Base-by-base conservation (phyloP, 2,113 vertebrate species). In the Melierax canorus region DNA sequence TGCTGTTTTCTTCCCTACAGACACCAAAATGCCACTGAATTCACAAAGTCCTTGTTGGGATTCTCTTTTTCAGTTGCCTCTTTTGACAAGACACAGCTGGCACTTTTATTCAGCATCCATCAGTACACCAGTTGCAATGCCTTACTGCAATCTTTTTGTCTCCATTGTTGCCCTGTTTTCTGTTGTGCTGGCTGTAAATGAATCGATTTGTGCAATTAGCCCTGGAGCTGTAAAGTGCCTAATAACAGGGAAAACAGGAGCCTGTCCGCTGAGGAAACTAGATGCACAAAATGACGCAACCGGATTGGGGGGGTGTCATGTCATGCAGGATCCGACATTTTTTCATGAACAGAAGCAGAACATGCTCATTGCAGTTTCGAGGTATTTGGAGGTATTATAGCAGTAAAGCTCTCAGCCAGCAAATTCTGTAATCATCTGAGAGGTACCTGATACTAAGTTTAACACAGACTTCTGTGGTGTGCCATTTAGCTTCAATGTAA, bases 151-250 rank as follows among this genome's bases (percentile, higher is more conserved):
- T 95, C 71, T 92, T 95, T 85, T 93, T 83, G 27, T 80, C 43
- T 91, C 82, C 53, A 63, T 81, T 96, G 69, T 88, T 22, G 3
- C 43, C 32, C 73, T 76, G 29, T 58, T 68, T 95, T 78, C 72
- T 90, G 39, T 81, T 89, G 91, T 78, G 69, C 51, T 85, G 51
- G 36, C 72, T 97, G 84, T 71, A 96, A 92, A 92, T 94, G 50
- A 97, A 92, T 94, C 4, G 1, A 56, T 96, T 94, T 96, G 50
- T 88, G 68, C 86, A 97, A 94, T 97, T 97, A 97, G 48, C 74
- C 50, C 45, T 56, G 50, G 73, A 91, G 45, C 71, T 82, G 27
- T 80, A 89, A 81, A 92, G 78, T 67, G 74, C 45, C 62, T 80
- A 81, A 84, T 64, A 87, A 90, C 60, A 86, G 66, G 87, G 30